Evolutionary conservation across 2,113 vertebrate species (phyloP).

Genomic region (Leptobrachium leishanense): DNA sequence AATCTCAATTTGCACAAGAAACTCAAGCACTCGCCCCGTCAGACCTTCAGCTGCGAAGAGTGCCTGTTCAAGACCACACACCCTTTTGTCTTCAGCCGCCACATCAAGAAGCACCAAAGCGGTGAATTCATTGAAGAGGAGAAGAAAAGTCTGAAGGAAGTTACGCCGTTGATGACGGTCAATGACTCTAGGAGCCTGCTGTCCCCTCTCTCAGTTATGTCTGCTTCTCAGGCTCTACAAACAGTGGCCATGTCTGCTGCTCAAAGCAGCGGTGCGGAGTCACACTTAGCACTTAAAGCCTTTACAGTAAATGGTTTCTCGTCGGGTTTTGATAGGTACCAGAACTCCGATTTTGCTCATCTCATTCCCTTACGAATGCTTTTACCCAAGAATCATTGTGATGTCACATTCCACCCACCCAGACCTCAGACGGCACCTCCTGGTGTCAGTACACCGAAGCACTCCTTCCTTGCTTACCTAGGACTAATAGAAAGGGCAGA

Average conservation of each 20-base stretch:
- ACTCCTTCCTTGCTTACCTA: constrained; percentile 98
- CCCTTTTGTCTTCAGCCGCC: constrained; percentile 97
- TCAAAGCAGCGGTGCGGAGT: constrained; percentile 65
- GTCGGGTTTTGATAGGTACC: constrained; percentile 82
- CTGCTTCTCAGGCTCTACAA: constrained; percentile 94
- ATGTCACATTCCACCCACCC: constrained; percentile 86
- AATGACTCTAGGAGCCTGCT: constrained; percentile 77
- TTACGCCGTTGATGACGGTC: constrained; percentile 65
- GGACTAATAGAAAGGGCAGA: constrained; percentile 92
- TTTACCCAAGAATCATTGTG: constrained; percentile 85
- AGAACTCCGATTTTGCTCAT: constrained; percentile 90
- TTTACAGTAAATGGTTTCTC: constrained; percentile 76
- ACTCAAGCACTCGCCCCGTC: constrained; percentile 96
- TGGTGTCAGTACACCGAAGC: constrained; percentile 84
- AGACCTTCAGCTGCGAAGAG: constrained; percentile 91
- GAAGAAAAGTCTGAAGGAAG: constrained; percentile 67
- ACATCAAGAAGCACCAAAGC: constrained; percentile 93
- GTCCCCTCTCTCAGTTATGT: constrained; percentile 87
- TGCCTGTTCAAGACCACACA: constrained; percentile 98
- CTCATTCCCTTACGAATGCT: constrained; percentile 97
- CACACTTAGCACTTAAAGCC: constrained; percentile 69
- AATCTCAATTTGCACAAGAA: constrained; percentile 99
- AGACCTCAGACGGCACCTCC: constrained; percentile 74
- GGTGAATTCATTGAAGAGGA: constrained; percentile 69
- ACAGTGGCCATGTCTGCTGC: constrained; percentile 89